Evolutionary conservation across 2,888 invertebrate species (phyloP), one percentile per base, ranked within the genome.

Genomic region (Tachina fera): DNA sequence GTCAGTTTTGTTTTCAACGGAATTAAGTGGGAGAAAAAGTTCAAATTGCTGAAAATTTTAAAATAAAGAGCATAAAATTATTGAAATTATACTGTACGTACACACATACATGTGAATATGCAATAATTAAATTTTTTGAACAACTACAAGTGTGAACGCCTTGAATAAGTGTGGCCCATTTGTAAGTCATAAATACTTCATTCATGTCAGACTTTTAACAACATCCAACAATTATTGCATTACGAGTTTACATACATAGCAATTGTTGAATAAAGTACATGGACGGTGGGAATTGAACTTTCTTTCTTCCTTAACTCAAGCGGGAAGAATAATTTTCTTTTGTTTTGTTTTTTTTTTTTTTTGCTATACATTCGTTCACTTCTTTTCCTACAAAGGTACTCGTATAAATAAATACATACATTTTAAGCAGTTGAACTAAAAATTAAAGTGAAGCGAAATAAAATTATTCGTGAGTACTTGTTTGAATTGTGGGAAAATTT

Each of bases 281-380:
- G 71, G 51, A 47, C n/a, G 76, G 75, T 86, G 86, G 86, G 86
- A 86, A 86, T 76, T 86, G 72, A 86, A 86, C 83, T 86, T 83
- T 86, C 83, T 86, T 83, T 75, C 75, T 75, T 81, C 81, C 74
- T 81, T 61, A 67, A 74, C 76, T 79, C 5, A 74, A 74, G 72
- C 77, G 77, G 72, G 77, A 78, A 83, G 83, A 83, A 82, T 82
- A 67, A 47, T 65, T 76, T 22, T 68, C n/a, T n/a, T 53, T 60
- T 14, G 9, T 8, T 61, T 61, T 39, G 51, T 9, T 4, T 10
- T 14, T 61, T 58, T 9, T 4, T 10, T 14, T 61, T 71, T 72
- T 47, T 60, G 47, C 72, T 60, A 39, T 9, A 45, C 41, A 49
- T 19, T 51, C 49, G 16, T 41, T 39, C 16, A 31, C 31, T 61